Conservation (phyloP, 2,113 vertebrate species). For the Indri indri region DNA sequence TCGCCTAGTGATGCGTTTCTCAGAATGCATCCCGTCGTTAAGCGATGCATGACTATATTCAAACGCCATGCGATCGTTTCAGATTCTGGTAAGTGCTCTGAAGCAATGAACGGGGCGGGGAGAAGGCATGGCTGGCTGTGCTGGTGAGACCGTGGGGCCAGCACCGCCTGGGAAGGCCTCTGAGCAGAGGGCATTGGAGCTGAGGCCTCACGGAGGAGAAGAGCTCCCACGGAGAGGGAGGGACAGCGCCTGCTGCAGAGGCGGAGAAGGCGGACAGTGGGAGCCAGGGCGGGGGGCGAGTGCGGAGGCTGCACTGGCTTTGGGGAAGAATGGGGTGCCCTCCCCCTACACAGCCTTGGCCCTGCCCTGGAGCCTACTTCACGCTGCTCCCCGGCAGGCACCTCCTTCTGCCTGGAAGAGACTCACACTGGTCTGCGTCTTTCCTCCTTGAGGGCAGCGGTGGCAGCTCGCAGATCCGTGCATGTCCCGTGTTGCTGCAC, state of each 20-base stretch:
- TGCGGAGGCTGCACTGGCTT: too few relatives aligned
- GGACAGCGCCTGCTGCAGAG: too few relatives aligned
- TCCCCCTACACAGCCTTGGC: too few relatives aligned
- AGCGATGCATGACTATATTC: neutral
- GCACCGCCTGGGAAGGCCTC: fast-evolving
- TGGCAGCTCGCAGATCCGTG: too few relatives aligned
- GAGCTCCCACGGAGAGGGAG: neutral
- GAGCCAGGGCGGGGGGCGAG: neutral
- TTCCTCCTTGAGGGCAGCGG: neutral
- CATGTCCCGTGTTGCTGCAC: neutral
- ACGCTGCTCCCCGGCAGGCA: neutral
- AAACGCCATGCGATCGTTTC: neutral
- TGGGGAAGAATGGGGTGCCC: neutral
- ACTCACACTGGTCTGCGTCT: neutral
- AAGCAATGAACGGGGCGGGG: neutral
- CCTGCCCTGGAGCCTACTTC: neutral
- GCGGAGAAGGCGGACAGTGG: neutral
- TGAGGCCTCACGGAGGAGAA: neutral
- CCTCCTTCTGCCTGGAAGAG: neutral
- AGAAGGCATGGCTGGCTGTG: fast-evolving
- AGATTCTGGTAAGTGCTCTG: neutral
- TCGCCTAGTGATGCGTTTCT: neutral
- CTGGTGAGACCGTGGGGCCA: too few relatives aligned
- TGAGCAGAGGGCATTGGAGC: too few relatives aligned
- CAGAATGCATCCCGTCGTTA: neutral